Base-by-base conservation (phyloP, 2,888 invertebrate genomes). In the Himalopsyche kuldschensis region DNA sequence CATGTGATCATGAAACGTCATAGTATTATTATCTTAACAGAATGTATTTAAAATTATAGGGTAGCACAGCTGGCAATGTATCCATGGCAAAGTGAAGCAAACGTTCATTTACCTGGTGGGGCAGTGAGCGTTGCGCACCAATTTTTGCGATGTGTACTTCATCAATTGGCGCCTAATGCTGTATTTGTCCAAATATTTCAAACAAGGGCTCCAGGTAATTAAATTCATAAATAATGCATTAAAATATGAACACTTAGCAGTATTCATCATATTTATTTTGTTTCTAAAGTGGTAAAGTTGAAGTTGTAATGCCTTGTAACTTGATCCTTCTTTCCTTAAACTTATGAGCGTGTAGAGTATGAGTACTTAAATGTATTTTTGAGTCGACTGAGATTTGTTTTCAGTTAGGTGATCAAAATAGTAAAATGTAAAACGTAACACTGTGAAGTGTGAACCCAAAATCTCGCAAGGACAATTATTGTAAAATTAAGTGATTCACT, bases 151-250 rank as follows among this genome's bases (percentile, higher is more conserved):
- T 99, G 99, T 89, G 96, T 98, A 85, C 93, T 99, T 81, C 99
- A 99, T 89, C 98, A 99, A 90, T 92, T 99, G 81, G 98, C 99
- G 0, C 98, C 98, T 0, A 98, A 99, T 90, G 98, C 98, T 86
- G 96, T 99, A 85, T 99, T 99, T 90, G 93, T 97, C 86, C 99
- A 99, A 91, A 95, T 99, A 89, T 98, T 99, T 90, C 95, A 97
- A 90, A 97, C 97, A 17, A 94, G 96, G 88, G 95, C 96, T 84
- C 96, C 96, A 87, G 96, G 97, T 97, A 89, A 88, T 30, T 35
- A 4, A 32, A 32, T 31, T 17, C 27, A 31, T 11, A 31, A 3
- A 32, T 4, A 75, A 75, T 63, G 2, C 15, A 15, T 11, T 15
- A 1, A 6, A 63, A 27, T 5, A 24, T 8, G 10, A 63, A 63